phyloP scores from a whole-genome alignment of 1,140 invertebrate species.

The Drosophila pectinifera region DNA sequence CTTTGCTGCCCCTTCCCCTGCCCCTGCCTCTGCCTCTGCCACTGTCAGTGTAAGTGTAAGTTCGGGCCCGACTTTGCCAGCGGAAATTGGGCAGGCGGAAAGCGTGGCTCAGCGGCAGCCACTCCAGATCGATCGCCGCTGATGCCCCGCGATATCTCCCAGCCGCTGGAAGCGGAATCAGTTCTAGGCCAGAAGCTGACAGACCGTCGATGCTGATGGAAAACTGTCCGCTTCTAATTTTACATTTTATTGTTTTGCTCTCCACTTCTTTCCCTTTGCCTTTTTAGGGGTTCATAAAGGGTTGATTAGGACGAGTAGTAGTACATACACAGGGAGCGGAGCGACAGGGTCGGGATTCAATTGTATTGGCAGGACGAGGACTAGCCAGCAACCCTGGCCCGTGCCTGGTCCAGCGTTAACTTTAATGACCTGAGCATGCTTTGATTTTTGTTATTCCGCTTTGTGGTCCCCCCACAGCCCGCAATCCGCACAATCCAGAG shows the following conservation, averaged over 20 bases:
- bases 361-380: constrained; percentile 42
- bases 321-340: constrained; percentile 12
- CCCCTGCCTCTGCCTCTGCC: neutral
- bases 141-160: neutral
- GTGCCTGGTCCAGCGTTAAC: constrained; percentile 35
- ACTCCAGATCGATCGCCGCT: constrained; percentile 12
- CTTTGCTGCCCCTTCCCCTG: neutral
- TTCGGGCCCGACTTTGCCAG: constrained; percentile 5
- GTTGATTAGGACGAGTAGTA: constrained; percentile 68
- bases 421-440: constrained; percentile 77
- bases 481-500: neutral
- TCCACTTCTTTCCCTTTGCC: constrained; percentile 29
- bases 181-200: constrained; percentile 14
- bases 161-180: too few species aligned
- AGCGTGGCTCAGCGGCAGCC: neutral
- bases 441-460: constrained; percentile 76
- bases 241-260: constrained; percentile 75
- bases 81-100: constrained; percentile 13
- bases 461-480: constrained; percentile 42
- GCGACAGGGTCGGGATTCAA: constrained; percentile 28
- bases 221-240: constrained; percentile 72
- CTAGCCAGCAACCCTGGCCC: constrained; percentile 24
- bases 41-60: constrained; percentile 24
- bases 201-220: constrained; percentile 22
- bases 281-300: constrained; percentile 78